Base-by-base conservation (phyloP, 2,113 vertebrate genomes). In the Spheniscus mendiculus region DNA sequence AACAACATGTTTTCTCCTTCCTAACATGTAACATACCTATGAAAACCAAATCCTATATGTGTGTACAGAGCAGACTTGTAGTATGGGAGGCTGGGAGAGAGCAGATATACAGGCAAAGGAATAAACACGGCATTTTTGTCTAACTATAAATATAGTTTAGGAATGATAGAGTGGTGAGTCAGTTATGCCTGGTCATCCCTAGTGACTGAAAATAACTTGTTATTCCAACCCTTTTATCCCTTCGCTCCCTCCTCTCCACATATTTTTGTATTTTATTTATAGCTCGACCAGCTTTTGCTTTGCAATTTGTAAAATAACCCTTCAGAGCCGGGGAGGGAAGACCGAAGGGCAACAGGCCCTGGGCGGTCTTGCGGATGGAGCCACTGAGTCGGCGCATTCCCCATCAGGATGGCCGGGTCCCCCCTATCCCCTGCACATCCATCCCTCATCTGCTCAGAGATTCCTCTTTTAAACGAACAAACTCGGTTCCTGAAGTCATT, bases 151-250 rank as follows among this genome's bases (percentile, higher is more conserved):
- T 89, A 77, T 65, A 72, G 66, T 91, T 96, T 91, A 79, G 70
- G 93, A 97, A 92, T 87, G 89, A 53, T 66, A 71, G 78, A 88
- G n/a, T 81, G 49, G 69, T 95, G 87, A 97, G 76, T 97, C 91
- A 94, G 69, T 97, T 96, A 91, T 94, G 95, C 92, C 94, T 83
- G 87, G 84, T 97, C 89, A 96, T 96, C 81, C 78, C 62, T 82
- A 93, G 38, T 72, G 69, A 76, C 82, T 95, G 93, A 95, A 97
- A 97, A 96, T 93, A 96, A 95, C 92, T 97, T 97, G 89, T 96
- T 97, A 90, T 96, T 97, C 95, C 87, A 97, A 65, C 58, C 27
- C 87, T 95, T 96, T 93, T 92, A 89, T 96, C 85, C 92, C 55
- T 97, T 50, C 9, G 16, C 71, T 97, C 74, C 45, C 67, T 93